Base-by-base conservation (phyloP, 2,888 invertebrate species). In the Chrysomela aeneicollis region DNA sequence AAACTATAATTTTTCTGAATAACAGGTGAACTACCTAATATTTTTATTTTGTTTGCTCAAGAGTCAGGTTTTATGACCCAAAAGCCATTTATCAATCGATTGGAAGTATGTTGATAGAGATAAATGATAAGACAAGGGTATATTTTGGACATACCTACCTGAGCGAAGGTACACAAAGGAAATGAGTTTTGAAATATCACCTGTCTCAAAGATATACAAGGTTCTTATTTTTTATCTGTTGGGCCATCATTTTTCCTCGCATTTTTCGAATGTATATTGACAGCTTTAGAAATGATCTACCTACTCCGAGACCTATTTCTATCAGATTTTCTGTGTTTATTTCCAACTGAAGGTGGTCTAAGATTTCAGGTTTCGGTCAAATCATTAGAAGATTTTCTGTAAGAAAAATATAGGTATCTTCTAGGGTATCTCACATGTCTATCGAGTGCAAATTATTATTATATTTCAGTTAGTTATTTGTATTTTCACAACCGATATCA, bases 11-110 rank as follows among this genome's bases (percentile, higher is more conserved):
- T 59, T 59, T 26, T 21, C 17, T 10, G 32, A 42, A 19, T 18
- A 52, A 37, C 42, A 60, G 60, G 52, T 60, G 51, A 52, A 51
- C 42, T 26, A 26, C 18, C 52, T 37, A 52, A 51, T 60, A 51
- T 52, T 60, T 60, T 60, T 46, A 17, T 52, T 60, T 60, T 60
- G 35, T 60, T 60, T 21, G 52, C 42, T 52, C 51, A 51, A 35
- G 37, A 52, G 60, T 52, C 37, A 52, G 60, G 50, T 22, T 59
- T 59, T 49, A 49, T 35, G 18, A 35, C 26, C 53, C 53, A 8
- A 15, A 32, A 30, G 52, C 52, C 52, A 42, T 60, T 50, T 52
- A 60, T 60, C 51, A 60, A 60, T 52, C 52, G 52, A n/a, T 51
- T 30, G 4, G 18, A 60, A 42, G 15, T 60, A 52, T 42, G 46